phyloP scores from a whole-genome alignment of 2,113 vertebrate genomes.

The Chascanopsetta lugubris region DNA sequence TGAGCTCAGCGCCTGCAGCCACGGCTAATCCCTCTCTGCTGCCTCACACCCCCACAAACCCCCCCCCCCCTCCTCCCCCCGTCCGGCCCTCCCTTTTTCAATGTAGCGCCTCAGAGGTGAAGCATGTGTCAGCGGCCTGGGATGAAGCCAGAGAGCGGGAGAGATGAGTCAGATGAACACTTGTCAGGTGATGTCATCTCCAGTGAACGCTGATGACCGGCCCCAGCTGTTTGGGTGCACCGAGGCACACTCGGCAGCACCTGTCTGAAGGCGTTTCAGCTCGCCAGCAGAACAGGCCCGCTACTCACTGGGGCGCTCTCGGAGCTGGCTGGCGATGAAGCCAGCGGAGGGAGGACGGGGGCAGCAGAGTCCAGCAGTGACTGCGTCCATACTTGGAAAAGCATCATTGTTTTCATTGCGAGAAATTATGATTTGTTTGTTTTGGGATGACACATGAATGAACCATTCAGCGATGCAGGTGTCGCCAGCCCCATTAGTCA shows the following conservation, averaged over 20 bases:
- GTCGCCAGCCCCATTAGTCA: slow-evolving; percentile 11
- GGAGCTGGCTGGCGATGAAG: slow-evolving; percentile 52
- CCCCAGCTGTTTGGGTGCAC: slow-evolving; percentile 72
- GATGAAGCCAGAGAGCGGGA: slow-evolving; percentile 55
- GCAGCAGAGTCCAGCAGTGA: slow-evolving; percentile 38
- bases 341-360: slow-evolving; percentile 57
- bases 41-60: too few relatives aligned
- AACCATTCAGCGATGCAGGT: slow-evolving; percentile 26
- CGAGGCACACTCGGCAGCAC: slow-evolving; percentile 66
- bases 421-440: not conserved
- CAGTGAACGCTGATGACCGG: slow-evolving; percentile 68
- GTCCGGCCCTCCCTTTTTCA: slow-evolving; percentile 14
- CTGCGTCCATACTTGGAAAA: too few relatives aligned
- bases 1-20: slow-evolving; percentile 26
- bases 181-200: slow-evolving; percentile 82
- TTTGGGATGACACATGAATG: not conserved
- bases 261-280: slow-evolving; percentile 70
- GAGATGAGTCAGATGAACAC: slow-evolving; percentile 78
- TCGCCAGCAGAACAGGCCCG: slow-evolving; percentile 38
- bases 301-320: slow-evolving; percentile 51
- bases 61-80: too few relatives aligned
- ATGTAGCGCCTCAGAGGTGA: slow-evolving; percentile 47
- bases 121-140: slow-evolving; percentile 61
- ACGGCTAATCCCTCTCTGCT: slow-evolving; percentile 6
- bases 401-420: not conserved